Conservation (phyloP, 2,113 vertebrate genomes). For the Dasyurus viverrinus region DNA sequence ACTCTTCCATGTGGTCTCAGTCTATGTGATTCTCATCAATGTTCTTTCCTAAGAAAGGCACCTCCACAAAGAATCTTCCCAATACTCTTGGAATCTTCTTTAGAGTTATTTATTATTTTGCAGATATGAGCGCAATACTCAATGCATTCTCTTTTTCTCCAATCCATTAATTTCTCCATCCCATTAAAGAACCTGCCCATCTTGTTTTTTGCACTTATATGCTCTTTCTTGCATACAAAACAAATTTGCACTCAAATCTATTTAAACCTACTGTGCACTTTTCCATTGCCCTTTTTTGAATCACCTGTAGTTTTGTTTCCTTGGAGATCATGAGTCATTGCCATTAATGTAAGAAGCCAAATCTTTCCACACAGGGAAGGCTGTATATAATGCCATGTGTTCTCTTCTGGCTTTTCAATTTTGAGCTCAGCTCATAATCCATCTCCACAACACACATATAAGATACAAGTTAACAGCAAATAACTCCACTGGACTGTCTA, state of each 20-base stretch:
- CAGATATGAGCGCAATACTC: background rate
- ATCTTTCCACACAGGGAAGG: background rate
- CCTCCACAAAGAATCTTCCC: background rate
- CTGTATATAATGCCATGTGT: background rate
- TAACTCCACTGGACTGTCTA: background rate
- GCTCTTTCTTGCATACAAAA: background rate
- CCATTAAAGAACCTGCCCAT: background rate
- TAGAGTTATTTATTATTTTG: background rate
- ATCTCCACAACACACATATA: background rate
- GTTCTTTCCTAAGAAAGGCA: background rate
- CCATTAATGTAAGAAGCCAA: background rate
- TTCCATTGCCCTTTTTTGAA: background rate
- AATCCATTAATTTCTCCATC: background rate
- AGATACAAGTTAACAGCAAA: background rate
- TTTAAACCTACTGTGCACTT: background rate
- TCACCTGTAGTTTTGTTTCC: background rate
- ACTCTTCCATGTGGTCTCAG: background rate
- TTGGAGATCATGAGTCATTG: background rate
- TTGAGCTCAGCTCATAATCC: background rate
- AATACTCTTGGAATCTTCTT: background rate
- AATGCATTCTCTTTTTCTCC: background rate
- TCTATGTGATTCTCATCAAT: background rate
- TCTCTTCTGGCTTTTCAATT: background rate
- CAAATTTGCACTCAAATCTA: background rate
- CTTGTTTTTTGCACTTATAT: background rate